These are phyloP conservation scores for Elephantulus edwardii DNA, from an alignment of 2,113 vertebrate species.

Conservation along the genomic window DNA sequence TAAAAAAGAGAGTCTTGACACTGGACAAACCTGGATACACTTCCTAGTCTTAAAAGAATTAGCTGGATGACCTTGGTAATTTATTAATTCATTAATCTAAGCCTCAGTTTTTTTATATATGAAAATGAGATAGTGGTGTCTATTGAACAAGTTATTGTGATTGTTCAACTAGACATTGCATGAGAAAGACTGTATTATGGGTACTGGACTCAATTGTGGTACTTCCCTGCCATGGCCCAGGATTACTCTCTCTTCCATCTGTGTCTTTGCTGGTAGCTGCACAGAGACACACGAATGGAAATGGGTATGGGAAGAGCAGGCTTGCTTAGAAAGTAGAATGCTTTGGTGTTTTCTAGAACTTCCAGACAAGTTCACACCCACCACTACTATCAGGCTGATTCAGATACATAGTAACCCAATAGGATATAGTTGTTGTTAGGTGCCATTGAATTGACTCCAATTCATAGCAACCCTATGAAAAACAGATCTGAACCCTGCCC, in stretches of 20 bases:
- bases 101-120: not conserved
- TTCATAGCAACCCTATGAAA: too few relatives aligned
- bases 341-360: slow-evolving; percentile 15
- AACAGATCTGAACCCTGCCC: too few relatives aligned
- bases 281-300: not conserved
- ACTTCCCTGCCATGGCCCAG: not conserved
- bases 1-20: not conserved
- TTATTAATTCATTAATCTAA: not conserved
- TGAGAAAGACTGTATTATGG: not conserved
- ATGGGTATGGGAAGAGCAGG: not conserved
- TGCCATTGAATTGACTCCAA: too few relatives aligned
- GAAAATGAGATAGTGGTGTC: not conserved
- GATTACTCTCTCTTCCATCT: not conserved
- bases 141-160: not conserved
- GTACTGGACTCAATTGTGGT: not conserved
- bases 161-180: not conserved
- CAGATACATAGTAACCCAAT: too few relatives aligned
- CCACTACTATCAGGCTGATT: too few relatives aligned
- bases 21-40: slow-evolving; percentile 6
- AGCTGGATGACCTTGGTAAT: not conserved
- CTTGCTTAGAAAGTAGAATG: not conserved
- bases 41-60: not conserved
- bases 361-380: too few relatives aligned
- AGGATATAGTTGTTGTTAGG: too few relatives aligned
- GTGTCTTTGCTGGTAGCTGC: not conserved